Conservation (phyloP, 2,797 vertebrate species). For the Hemitrygon akajei region DNA sequence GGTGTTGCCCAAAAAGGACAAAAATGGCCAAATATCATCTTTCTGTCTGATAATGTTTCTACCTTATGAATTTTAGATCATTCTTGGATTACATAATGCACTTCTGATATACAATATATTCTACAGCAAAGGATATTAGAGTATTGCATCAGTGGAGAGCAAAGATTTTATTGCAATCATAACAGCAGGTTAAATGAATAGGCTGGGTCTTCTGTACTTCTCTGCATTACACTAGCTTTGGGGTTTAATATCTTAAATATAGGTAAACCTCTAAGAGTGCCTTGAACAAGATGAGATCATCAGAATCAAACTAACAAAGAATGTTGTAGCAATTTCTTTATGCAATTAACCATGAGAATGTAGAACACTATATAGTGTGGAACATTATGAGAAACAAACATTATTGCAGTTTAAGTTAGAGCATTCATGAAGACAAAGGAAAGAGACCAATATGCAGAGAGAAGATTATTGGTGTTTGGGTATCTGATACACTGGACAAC, state of each 20-base stretch:
- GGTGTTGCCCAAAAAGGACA: no score
- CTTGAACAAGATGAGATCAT: background rate
- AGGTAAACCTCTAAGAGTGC: background rate
- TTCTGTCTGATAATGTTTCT: no score
- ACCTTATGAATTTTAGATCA: background rate
- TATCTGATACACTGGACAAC: no score
- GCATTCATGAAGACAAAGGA: background rate
- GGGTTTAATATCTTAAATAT: no score
- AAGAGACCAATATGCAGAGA: background rate
- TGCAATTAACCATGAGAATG: background rate
- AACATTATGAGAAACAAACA: background rate
- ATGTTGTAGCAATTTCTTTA: background rate
- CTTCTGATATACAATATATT: background rate
- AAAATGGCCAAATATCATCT: no score
- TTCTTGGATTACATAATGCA: background rate
- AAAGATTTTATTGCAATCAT: background rate
- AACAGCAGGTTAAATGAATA: background rate
- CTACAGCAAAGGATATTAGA: background rate
- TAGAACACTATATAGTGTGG: background rate
- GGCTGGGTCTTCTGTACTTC: background rate
- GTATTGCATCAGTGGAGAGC: background rate
- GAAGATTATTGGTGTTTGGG: background rate
- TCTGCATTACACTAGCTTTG: no score
- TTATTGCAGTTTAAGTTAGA: background rate
- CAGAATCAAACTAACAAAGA: background rate